Base-by-base conservation (phyloP, 2,797 vertebrate genomes). In the Acrossocheilus wenchowensis region DNA sequence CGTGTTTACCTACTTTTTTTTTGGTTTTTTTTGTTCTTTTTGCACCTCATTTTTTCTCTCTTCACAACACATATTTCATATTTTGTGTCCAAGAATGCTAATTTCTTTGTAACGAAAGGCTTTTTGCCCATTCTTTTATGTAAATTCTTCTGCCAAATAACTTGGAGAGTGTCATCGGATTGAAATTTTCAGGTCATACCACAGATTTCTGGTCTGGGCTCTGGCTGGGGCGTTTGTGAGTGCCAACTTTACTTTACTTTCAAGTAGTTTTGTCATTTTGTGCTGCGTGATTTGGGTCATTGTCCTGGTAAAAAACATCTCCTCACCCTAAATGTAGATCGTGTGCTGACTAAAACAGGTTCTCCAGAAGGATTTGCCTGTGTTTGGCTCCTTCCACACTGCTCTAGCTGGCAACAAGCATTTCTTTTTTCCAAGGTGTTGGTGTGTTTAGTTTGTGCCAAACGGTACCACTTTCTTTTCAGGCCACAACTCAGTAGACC, bases 401-500 rank as follows among this genome's bases (percentile, higher is more conserved):
- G 68, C n/a, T 60, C 41, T 36, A 64, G 43, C 68, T 81, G 84
- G 84, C 78, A 74, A 73, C 14, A 39, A 64, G 50, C 14, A 9
- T 72, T 36, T 45, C 54, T 81, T 30, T 81, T 30, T 30, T 15
- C 12, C 43, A 41, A 81, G 78, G 41, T 60, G 54, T 52, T 86
- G 69, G 78, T 72, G 39, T 60, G 21, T 81, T 81, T 86, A 78
- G 66, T 69, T 81, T 74, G 78, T 81, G 54, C 69, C 68, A 86
- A 81, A 52, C 66, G 39, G 39, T 68, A 62, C 30, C 43, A 39
- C 43, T 43, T 86, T 86, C 68, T 60, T 74, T 86, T 81, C n/a
- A 74, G 84, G 78, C 69, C 84, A 81, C 57, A 86, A 81, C 84
- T 81, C 68, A 41, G 68, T 69, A 86, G 50, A 79, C 64, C 50